These are phyloP conservation scores for Liasis olivaceus DNA, from an alignment of 2,797 vertebrate genomes.

Conservation along the genomic window DNA sequence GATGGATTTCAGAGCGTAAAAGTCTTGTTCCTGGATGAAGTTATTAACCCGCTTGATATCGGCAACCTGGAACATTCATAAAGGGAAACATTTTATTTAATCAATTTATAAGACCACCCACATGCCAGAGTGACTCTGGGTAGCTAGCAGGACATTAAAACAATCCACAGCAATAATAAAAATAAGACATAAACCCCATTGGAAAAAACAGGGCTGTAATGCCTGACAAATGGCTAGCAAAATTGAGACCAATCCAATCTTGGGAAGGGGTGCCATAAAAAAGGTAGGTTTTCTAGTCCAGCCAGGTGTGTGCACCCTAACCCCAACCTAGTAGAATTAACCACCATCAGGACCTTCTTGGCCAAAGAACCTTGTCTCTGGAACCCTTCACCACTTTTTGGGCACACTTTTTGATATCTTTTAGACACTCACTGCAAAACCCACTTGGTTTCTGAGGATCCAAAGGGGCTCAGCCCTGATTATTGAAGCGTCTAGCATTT, in stretches of 20 bases:
- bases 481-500: background rate
- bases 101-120: background rate
- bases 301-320: background rate
- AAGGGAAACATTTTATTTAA: constrained; percentile 30
- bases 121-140: background rate
- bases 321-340: background rate
- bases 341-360: background rate
- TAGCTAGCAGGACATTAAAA: background rate
- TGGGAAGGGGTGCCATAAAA: background rate
- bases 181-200: background rate
- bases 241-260: background rate
- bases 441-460: background rate
- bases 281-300: background rate
- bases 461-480: background rate
- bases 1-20: constrained; percentile 89
- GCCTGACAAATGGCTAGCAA: background rate
- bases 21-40: constrained; percentile 91
- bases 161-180: background rate
- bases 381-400: background rate
- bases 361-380: background rate
- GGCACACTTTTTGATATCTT: background rate
- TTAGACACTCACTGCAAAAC: background rate
- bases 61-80: constrained; percentile 80
- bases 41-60: constrained; percentile 93
- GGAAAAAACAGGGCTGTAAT: background rate